Percentiles rank a stretch among this genome's conserved stretches.
Evolutionary conservation across 2,797 vertebrate genomes (phyloP).

Genomic region (Sparidentex hasta): DNA sequence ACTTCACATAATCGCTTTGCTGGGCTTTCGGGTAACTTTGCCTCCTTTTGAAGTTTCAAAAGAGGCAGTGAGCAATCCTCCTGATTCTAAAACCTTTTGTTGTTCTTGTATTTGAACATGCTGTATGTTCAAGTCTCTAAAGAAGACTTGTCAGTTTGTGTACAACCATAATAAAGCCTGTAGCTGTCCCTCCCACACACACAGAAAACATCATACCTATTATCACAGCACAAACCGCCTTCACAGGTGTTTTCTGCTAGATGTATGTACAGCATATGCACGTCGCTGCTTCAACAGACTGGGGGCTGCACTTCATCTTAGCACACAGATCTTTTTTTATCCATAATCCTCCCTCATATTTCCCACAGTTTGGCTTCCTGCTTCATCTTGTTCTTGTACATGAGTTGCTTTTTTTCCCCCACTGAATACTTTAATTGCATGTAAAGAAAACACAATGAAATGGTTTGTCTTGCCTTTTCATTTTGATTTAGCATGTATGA

Average conservation of each 20-base stretch:
- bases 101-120: slow-evolving; percentile 9
- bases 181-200: slow-evolving; percentile 48
- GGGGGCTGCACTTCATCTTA: slow-evolving; percentile 14
- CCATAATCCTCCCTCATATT: slow-evolving; percentile 38
- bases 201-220: slow-evolving; percentile 37
- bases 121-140: slow-evolving; percentile 1
- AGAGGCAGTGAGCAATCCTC: slow-evolving; percentile 4
- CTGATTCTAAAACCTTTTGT: slow-evolving; percentile 1
- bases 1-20: neutral
- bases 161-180: slow-evolving; percentile 35
- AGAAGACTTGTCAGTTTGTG: slow-evolving; percentile 27
- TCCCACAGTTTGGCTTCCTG: neutral
- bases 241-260: slow-evolving; percentile 46
- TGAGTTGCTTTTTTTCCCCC: neutral
- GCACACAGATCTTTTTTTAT: slow-evolving; percentile 22
- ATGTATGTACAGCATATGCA: slow-evolving; percentile 29
- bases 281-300: slow-evolving; percentile 28
- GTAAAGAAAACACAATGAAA: neutral
- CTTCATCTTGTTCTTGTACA: neutral
- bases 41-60: slow-evolving; percentile 28
- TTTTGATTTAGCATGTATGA: slow-evolving; percentile 1
- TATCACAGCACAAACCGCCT: slow-evolving; percentile 45
- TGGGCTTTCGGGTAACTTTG: slow-evolving; percentile 11
- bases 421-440: neutral
- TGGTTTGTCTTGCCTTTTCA: neutral